Evolutionary conservation across 2,888 invertebrate species (phyloP).

Genomic region (Blera fallax): DNA sequence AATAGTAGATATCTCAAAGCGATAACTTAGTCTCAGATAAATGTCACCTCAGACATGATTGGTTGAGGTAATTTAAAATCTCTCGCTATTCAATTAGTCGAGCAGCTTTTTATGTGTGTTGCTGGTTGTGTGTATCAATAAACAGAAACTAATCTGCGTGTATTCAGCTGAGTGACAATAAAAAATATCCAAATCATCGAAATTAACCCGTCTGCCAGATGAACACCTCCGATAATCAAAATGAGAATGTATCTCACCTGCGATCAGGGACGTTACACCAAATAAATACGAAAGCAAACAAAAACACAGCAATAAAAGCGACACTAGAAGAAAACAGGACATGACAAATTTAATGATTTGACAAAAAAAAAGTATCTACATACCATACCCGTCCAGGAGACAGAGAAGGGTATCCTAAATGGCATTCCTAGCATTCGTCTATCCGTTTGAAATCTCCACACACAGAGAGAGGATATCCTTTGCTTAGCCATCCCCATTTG

Average conservation of each 20-base stretch:
- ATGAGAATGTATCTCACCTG: constrained; percentile 38
- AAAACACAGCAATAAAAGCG: neutral
- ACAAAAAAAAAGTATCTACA: neutral
- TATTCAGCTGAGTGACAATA: constrained; percentile 11
- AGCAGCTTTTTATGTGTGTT: too few relatives aligned
- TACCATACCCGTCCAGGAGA: neutral
- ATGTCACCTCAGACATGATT: neutral
- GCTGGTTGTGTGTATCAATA: neutral
- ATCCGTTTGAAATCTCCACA: neutral
- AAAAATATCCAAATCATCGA: constrained; percentile 10
- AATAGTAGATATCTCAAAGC: neutral
- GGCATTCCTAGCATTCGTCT: constrained; percentile 28
- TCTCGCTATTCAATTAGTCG: neutral
- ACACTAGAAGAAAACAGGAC: constrained; percentile 2
- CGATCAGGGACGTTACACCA: neutral
- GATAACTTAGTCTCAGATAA: neutral
- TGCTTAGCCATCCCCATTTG: constrained; percentile 18
- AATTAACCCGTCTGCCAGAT: constrained; percentile 26
- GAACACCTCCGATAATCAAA: constrained; percentile 23
- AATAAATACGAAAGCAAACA: neutral
- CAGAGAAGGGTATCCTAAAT: constrained; percentile 13
- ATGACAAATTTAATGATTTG: constrained; percentile 39
- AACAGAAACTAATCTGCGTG: neutral
- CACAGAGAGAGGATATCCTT: neutral
- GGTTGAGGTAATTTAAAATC: neutral